phyloP scores from a whole-genome alignment of 30 jellyfish, hydroid and myxozoan species.

The Phacellophora camtschatica region DNA sequence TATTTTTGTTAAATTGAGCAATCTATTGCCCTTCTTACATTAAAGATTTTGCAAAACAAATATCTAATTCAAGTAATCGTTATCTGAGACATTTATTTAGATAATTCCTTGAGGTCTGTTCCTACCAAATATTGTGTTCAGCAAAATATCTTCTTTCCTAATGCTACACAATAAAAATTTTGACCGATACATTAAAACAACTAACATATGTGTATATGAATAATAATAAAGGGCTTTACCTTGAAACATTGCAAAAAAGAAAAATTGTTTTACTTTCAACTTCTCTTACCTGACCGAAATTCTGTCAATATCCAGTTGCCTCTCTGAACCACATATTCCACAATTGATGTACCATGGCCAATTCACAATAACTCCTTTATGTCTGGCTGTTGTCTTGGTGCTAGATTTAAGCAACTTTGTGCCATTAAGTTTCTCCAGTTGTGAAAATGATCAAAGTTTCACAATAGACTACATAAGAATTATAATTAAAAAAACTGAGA shows the following conservation, averaged over 20 bases:
- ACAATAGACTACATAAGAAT: too few relatives aligned
- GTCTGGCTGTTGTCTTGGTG: not conserved
- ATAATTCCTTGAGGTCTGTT: not conserved
- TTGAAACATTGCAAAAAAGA: not conserved
- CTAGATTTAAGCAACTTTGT: not conserved
- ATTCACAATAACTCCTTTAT: not conserved
- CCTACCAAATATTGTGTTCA: slow-evolving; percentile 1
- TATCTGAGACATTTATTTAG: not conserved
- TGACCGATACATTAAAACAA: not conserved
- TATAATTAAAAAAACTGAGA: too few relatives aligned
- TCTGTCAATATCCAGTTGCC: slow-evolving; percentile 10
- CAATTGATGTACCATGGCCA: not conserved
- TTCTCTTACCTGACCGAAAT: slow-evolving; percentile 7
- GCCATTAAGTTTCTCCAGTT: too few relatives aligned
- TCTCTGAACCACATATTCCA: not conserved
- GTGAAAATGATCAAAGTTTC: too few relatives aligned
- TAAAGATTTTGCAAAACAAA: not conserved
- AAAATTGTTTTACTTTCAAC: not conserved
- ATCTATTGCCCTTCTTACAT: not conserved
- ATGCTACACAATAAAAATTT: not conserved
- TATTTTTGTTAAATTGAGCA: not conserved
- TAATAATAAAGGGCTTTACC: not conserved
- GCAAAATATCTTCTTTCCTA: slow-evolving; percentile 8
- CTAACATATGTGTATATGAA: slow-evolving; percentile 1
- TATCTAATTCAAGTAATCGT: slow-evolving; percentile 2